These are phyloP conservation scores for Oreotrochilus melanogaster DNA, from an alignment of 2,113 vertebrate species.

Conservation along the genomic window DNA sequence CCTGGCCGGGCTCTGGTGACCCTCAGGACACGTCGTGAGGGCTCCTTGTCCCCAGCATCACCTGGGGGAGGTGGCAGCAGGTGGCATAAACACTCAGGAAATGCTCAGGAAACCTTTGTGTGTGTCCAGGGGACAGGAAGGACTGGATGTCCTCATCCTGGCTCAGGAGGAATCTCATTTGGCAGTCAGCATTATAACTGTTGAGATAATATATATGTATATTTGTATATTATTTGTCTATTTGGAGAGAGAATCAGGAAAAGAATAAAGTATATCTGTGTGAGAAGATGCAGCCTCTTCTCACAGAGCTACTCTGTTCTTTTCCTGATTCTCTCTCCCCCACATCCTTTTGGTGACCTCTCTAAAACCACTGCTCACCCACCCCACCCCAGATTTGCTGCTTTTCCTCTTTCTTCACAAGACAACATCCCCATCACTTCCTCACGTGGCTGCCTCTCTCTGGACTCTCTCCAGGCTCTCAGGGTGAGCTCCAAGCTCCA, in stretches of 20 bases:
- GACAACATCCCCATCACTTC: neutral
- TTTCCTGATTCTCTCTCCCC: neutral
- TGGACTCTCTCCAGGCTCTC: neutral
- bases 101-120: accelerated
- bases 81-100: neutral
- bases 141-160: neutral
- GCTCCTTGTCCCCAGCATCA: neutral
- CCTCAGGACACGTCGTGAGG: neutral
- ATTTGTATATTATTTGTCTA: too few relatives aligned
- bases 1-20: neutral
- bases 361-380: accelerated
- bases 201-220: too few relatives aligned
- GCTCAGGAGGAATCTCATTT: neutral
- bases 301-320: neutral
- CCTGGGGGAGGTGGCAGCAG: neutral
- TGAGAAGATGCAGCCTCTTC: neutral
- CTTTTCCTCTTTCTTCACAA: neutral
- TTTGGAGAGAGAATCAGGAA: neutral
- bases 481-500: neutral
- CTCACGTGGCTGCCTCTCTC: neutral
- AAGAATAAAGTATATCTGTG: neutral
- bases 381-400: neutral
- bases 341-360: neutral
- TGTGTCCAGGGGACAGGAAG: neutral
- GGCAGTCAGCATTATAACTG: neutral